Evolutionary conservation across 2,888 invertebrate species (phyloP).

Genomic region (Chouioia cunea): DNA sequence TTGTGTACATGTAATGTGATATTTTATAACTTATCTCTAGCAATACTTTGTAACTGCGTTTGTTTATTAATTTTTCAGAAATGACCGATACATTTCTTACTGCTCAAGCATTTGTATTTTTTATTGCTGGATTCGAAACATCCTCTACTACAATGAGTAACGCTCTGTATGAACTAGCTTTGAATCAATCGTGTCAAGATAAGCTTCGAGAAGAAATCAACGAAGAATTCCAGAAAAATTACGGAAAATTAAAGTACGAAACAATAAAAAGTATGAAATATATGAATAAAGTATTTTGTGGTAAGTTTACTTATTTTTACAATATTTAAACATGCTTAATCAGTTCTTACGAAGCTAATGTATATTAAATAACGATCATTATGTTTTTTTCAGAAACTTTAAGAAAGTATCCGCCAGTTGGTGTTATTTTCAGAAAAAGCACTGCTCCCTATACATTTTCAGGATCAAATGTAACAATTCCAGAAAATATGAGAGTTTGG

Average conservation of each 20-base stretch:
- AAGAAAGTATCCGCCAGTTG: constrained; percentile 67
- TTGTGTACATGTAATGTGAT: too few relatives aligned
- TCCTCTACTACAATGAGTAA: constrained; percentile 68
- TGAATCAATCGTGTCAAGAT: constrained; percentile 65
- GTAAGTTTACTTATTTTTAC: constrained; percentile 11
- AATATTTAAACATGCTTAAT: not conserved
- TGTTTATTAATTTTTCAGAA: constrained; percentile 51
- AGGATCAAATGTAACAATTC: constrained; percentile 53
- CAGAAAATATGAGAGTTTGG: constrained; percentile 47
- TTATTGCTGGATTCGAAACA: constrained; percentile 69
- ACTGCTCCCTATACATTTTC: constrained; percentile 53
- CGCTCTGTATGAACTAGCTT: constrained; percentile 66
- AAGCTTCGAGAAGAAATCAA: constrained; percentile 64
- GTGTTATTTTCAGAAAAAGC: constrained; percentile 60
- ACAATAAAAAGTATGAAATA: constrained; percentile 66
- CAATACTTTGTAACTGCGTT: too few relatives aligned
- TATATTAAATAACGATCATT: not conserved
- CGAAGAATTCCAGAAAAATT: constrained; percentile 54
- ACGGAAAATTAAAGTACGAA: constrained; percentile 65
- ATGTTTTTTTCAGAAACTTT: constrained; percentile 54
- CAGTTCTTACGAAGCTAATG: too few relatives aligned
- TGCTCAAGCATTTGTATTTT: constrained; percentile 68
- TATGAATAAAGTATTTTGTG: constrained; percentile 62
- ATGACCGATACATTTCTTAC: constrained; percentile 62
- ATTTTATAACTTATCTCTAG: too few relatives aligned